Evolutionary conservation across 2,888 invertebrate genomes (phyloP).

Genomic region (Amorpha juglandis): DNA sequence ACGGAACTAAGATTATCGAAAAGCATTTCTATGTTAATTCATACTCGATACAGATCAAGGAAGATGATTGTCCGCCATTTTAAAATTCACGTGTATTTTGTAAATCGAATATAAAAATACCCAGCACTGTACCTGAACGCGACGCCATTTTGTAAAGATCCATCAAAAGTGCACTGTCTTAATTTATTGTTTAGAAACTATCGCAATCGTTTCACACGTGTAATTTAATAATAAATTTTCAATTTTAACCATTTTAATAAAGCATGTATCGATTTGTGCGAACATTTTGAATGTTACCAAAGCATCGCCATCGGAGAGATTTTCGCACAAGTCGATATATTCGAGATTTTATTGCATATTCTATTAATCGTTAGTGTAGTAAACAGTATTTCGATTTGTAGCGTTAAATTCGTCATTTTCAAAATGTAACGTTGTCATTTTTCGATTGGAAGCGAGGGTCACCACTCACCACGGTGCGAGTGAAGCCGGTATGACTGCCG

Average conservation of each 20-base stretch:
- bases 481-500: conserved; percentile 42
- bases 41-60: not conserved
- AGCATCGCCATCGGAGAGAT: conserved; percentile 32
- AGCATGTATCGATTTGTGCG: conserved; percentile 19
- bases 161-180: conserved; percentile 63
- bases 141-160: conserved; percentile 33
- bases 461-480: conserved; percentile 1
- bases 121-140: conserved; percentile 18
- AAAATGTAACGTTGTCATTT: conserved; percentile 67
- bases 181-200: conserved; percentile 47
- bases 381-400: conserved; percentile 63
- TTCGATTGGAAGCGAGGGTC: conserved; percentile 35
- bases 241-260: conserved; percentile 60
- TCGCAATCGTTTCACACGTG: conserved; percentile 66
- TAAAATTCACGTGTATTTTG: not conserved
- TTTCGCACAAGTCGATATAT: conserved; percentile 59
- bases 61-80: not conserved
- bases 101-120: not conserved
- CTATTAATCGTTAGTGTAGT: conserved; percentile 55
- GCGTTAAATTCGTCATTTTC: conserved; percentile 76
- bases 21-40: not conserved
- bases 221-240: conserved; percentile 36
- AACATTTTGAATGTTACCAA: not conserved
- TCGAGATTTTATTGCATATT: conserved; percentile 77
- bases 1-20: not conserved